A percentile compares a stretch with the other conserved stretches of the same genome.
These are phyloP conservation scores for Desoria tigrina DNA, from an alignment of 2,888 invertebrate genomes.

Conservation along the genomic window DNA sequence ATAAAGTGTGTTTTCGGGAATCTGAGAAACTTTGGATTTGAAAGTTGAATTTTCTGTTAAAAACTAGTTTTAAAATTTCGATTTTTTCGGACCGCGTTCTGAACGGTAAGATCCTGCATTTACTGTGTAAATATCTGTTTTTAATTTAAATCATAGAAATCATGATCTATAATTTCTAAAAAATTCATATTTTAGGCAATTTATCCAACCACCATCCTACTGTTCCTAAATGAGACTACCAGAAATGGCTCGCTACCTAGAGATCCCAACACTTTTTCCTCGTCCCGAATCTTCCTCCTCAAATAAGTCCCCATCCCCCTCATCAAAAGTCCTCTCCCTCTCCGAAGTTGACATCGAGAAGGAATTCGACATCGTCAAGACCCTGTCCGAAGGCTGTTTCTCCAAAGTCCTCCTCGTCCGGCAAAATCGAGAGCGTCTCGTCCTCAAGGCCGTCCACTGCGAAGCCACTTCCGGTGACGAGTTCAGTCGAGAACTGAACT, in stretches of 20 bases:
- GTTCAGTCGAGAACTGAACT: slow-evolving; percentile 75
- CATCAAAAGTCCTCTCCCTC: slow-evolving; percentile 54
- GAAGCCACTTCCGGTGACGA: slow-evolving; percentile 65
- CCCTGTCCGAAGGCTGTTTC: slow-evolving; percentile 70
- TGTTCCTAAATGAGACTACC: slow-evolving; percentile 34
- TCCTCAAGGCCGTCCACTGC: slow-evolving; percentile 68
- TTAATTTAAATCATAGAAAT: too few species aligned
- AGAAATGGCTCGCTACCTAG: slow-evolving; percentile 34
- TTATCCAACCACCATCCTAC: too few species aligned
- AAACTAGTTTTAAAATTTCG: too few species aligned
- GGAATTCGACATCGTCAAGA: slow-evolving; percentile 67
- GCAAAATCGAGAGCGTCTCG: slow-evolving; percentile 62
- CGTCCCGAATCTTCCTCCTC: slow-evolving; percentile 16
- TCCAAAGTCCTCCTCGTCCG: slow-evolving; percentile 69
- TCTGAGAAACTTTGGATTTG: too few species aligned
- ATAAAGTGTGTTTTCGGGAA: too few species aligned
- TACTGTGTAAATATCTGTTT: too few species aligned
- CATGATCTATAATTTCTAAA: too few species aligned
- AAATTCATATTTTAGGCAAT: too few species aligned
- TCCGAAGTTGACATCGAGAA: slow-evolving; percentile 62
- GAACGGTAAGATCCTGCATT: too few species aligned
- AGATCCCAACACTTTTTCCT: slow-evolving; percentile 30
- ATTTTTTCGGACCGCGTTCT: too few species aligned
- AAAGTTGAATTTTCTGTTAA: too few species aligned
- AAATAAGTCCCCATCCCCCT: neutral